Percentiles rank a stretch among this genome's conserved stretches.
phyloP scores from a whole-genome alignment of 2,888 invertebrate species.

The Poecilus cupreus region DNA sequence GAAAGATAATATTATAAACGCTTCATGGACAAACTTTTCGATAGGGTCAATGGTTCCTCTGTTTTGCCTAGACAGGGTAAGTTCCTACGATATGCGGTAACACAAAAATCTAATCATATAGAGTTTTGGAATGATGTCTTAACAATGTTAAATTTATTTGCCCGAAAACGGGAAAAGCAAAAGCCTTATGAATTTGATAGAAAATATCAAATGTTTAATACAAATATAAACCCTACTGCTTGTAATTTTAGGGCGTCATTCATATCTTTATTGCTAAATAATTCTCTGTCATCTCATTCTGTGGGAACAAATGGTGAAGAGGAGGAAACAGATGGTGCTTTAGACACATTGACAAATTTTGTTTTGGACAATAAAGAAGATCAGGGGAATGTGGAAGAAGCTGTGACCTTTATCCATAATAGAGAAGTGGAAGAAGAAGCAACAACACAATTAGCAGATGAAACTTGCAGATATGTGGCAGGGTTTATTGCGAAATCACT shows the following conservation, averaged over 20 bases:
- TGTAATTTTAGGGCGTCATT: constrained; percentile 57
- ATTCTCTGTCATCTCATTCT: constrained; percentile 60
- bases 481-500: too few relatives aligned
- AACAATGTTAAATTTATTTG: constrained; percentile 51
- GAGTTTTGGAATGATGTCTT: constrained; percentile 22
- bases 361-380: too few relatives aligned
- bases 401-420: too few relatives aligned
- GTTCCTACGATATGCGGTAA: not conserved
- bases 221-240: constrained; percentile 60
- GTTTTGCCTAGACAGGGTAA: not conserved
- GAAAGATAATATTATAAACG: too few relatives aligned
- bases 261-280: constrained; percentile 61
- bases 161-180: constrained; percentile 61
- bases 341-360: constrained; percentile 12
- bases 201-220: constrained; percentile 63
- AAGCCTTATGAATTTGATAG: constrained; percentile 63
- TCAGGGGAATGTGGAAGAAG: too few relatives aligned
- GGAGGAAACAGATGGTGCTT: constrained; percentile 58
- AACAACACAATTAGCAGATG: too few relatives aligned
- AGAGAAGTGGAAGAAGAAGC: too few relatives aligned
- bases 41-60: not conserved
- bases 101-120: constrained; percentile 8
- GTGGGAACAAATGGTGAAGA: constrained; percentile 61
- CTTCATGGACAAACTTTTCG: constrained; percentile 8
- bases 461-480: too few relatives aligned